phyloP scores from a whole-genome alignment of 2,797 vertebrate genomes.

The Lophura swinhoii region DNA sequence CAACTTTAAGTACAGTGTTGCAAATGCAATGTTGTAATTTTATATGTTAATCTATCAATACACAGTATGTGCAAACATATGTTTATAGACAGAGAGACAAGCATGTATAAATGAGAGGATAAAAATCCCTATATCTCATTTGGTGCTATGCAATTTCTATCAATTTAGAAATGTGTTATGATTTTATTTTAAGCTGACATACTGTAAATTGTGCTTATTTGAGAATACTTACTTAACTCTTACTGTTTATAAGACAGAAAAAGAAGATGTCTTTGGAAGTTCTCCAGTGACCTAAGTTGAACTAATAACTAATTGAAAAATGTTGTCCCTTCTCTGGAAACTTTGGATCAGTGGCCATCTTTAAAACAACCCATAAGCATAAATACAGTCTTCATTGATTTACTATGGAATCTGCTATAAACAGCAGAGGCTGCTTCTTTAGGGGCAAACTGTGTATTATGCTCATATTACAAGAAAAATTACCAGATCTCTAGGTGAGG shows the following conservation, averaged over 20 bases:
- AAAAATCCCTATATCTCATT: slow-evolving; percentile 78
- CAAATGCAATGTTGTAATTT: slow-evolving; percentile 79
- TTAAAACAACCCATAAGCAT: not conserved
- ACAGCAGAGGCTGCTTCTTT: slow-evolving; percentile 47
- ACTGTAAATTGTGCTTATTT: slow-evolving; percentile 72
- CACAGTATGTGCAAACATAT: slow-evolving; percentile 81
- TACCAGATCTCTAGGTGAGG: slow-evolving; percentile 75
- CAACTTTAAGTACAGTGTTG: slow-evolving; percentile 79
- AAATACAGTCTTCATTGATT: slow-evolving; percentile 19
- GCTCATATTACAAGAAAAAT: slow-evolving; percentile 67
- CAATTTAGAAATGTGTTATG: slow-evolving; percentile 78
- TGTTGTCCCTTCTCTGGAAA: not conserved
- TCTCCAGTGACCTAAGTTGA: slow-evolving; percentile 65
- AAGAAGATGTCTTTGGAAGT: slow-evolving; percentile 61
- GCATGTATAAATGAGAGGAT: slow-evolving; percentile 79
- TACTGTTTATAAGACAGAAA: slow-evolving; percentile 64
- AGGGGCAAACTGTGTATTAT: slow-evolving; percentile 44
- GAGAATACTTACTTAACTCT: slow-evolving; percentile 75
- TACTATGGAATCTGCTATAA: slow-evolving; percentile 24
- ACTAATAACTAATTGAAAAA: slow-evolving; percentile 62
- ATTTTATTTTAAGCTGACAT: slow-evolving; percentile 78
- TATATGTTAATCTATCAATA: slow-evolving; percentile 81
- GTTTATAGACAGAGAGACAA: slow-evolving; percentile 80
- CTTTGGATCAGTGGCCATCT: slow-evolving; percentile 9
- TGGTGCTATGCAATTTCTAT: slow-evolving; percentile 78